A percentile compares a stretch with the other conserved stretches of the same genome.
These are phyloP conservation scores for Tubulanus polymorphus DNA, from an alignment of 2,888 invertebrate species.

Conservation along the genomic window DNA sequence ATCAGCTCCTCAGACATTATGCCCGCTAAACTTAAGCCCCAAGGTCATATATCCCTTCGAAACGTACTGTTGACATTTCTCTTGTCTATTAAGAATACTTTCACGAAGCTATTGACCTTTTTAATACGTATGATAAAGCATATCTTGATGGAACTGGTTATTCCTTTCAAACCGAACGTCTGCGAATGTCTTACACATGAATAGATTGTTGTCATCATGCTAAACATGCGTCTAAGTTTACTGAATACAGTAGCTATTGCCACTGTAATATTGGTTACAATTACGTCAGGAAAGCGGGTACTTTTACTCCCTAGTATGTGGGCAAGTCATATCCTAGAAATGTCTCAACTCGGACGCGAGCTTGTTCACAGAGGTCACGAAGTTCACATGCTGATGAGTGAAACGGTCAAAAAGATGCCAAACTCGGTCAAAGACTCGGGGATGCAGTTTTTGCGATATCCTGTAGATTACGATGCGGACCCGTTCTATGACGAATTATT, in stretches of 20 bases:
- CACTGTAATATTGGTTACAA: no score
- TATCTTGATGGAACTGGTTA: not conserved
- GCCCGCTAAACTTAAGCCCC: not conserved
- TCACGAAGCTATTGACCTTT: no score
- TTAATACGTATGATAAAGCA: no score
- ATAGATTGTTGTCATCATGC: no score
- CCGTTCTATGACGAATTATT: no score
- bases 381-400: constrained; percentile 7
- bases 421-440: not conserved
- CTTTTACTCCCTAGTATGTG: constrained; percentile 5
- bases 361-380: constrained; percentile 11
- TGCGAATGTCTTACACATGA: no score
- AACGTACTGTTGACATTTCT: no score
- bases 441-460: constrained; percentile 2
- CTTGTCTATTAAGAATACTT: no score
- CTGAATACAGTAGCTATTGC: no score
- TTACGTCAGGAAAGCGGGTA: constrained; percentile 6
- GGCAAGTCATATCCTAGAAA: constrained; percentile 9
- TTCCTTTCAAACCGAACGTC: not conserved
- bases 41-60: constrained; percentile 1
- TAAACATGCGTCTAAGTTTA: no score
- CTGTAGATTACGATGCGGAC: not conserved
- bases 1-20: no score
- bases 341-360: constrained; percentile 7
- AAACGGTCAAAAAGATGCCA: not conserved